Conservation (phyloP, 2,888 invertebrate genomes). For the Chesias legatella region DNA sequence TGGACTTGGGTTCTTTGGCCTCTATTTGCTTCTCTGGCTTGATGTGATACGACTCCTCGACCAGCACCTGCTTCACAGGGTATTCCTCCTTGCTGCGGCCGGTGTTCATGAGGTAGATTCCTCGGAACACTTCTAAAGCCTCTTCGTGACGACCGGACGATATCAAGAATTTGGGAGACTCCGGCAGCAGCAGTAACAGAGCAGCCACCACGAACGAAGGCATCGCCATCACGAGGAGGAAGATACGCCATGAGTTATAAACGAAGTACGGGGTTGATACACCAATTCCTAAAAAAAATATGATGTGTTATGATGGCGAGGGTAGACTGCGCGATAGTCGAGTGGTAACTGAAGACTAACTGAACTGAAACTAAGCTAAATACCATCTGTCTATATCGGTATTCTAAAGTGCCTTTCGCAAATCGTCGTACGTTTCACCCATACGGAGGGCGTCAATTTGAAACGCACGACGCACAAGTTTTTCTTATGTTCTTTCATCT, state of each 20-base stretch:
- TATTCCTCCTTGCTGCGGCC: slow-evolving; percentile 87
- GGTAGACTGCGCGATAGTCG: too few relatives aligned
- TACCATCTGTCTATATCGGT: too few relatives aligned
- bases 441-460: too few relatives aligned
- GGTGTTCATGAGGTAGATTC: slow-evolving; percentile 91
- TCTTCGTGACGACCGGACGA: slow-evolving; percentile 89
- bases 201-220: slow-evolving; percentile 94
- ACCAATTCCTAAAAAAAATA: slow-evolving; percentile 86
- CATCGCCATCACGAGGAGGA: slow-evolving; percentile 91
- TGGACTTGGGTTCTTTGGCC: slow-evolving; percentile 81
- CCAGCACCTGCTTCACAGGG: slow-evolving; percentile 85
- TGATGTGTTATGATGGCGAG: too few relatives aligned
- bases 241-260: slow-evolving; percentile 96
- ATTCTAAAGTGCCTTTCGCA: too few relatives aligned
- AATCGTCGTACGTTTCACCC: too few relatives aligned
- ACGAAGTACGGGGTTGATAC: slow-evolving; percentile 84
- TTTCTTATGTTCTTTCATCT: too few relatives aligned
- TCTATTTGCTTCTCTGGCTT: slow-evolving; percentile 82
- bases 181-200: slow-evolving; percentile 90
- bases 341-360: too few relatives aligned
- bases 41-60: slow-evolving; percentile 75
- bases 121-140: slow-evolving; percentile 89
- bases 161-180: slow-evolving; percentile 94
- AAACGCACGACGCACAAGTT: too few relatives aligned
- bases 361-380: too few relatives aligned